Evolutionary conservation across 2,113 vertebrate genomes (phyloP).

Genomic region (Phylloscopus trochiloides): DNA sequence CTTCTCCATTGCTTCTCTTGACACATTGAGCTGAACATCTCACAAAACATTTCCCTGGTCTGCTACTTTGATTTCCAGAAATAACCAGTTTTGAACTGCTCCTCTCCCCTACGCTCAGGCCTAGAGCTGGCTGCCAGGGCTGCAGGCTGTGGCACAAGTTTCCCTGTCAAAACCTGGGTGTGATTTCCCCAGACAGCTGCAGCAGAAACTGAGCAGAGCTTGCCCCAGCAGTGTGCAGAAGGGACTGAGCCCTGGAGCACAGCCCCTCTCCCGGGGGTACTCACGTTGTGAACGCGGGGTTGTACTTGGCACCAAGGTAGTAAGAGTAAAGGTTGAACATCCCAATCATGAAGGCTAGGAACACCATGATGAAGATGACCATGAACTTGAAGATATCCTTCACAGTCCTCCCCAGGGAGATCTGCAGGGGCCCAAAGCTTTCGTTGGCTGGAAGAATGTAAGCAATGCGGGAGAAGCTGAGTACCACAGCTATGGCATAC

Average conservation of each 20-base stretch:
- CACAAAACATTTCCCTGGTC: background rate
- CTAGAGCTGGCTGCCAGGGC: background rate
- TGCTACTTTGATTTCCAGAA: background rate
- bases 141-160: background rate
- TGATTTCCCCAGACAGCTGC: fast-evolving
- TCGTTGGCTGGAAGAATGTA: constrained; percentile 98
- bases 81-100: background rate
- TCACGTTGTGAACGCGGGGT: constrained; percentile 98
- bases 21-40: background rate
- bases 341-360: constrained; percentile 98
- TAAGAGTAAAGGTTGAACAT: constrained; percentile 99
- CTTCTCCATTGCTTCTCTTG: background rate
- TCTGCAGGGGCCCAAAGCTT: constrained; percentile 97
- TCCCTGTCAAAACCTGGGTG: background rate
- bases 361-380: constrained; percentile 99
- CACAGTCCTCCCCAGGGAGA: constrained; percentile 94
- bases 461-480: constrained; percentile 96
- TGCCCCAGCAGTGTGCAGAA: fast-evolving
- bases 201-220: background rate
- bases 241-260: fast-evolving
- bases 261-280: background rate
- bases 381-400: constrained; percentile 99
- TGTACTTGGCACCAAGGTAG: constrained; percentile 97
- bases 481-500: constrained; percentile 93
- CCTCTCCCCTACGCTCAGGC: fast-evolving